Conservation (phyloP, 1,140 invertebrate species). For the Zelostemma sp. region DNA sequence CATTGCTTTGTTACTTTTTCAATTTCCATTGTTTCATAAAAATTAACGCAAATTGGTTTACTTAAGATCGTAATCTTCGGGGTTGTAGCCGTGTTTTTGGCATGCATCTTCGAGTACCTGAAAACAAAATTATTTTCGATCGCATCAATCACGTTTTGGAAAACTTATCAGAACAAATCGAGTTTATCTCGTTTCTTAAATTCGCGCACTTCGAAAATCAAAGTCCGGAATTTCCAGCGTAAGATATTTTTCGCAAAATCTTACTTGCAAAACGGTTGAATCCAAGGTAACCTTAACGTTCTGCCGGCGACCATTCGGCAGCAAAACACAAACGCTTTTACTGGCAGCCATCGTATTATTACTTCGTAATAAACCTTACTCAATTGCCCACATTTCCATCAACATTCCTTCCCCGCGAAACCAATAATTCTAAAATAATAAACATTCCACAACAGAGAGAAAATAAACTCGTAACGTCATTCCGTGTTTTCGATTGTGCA, state of each 20-base stretch:
- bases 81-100: slow-evolving; percentile 78
- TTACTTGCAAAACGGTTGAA: slow-evolving; percentile 79
- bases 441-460: too few species aligned
- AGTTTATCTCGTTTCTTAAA: too few species aligned
- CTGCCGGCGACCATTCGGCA: slow-evolving; percentile 78
- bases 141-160: too few species aligned
- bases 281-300: slow-evolving; percentile 78
- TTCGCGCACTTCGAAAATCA: too few species aligned
- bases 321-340: slow-evolving; percentile 72
- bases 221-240: too few species aligned
- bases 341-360: slow-evolving; percentile 52
- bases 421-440: too few species aligned
- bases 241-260: neutral
- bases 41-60: slow-evolving; percentile 47
- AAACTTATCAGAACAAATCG: too few species aligned
- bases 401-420: too few species aligned
- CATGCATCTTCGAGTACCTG: slow-evolving; percentile 86
- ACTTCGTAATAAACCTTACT: neutral
- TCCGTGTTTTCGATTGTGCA: too few species aligned
- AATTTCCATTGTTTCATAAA: too few species aligned
- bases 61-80: slow-evolving; percentile 82
- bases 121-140: slow-evolving; percentile 48
- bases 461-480: too few species aligned
- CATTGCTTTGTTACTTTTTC: slow-evolving; percentile 3
- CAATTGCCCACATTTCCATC: neutral